Conservation (phyloP, 2,888 invertebrate genomes). For the Tipula vernalis region DNA sequence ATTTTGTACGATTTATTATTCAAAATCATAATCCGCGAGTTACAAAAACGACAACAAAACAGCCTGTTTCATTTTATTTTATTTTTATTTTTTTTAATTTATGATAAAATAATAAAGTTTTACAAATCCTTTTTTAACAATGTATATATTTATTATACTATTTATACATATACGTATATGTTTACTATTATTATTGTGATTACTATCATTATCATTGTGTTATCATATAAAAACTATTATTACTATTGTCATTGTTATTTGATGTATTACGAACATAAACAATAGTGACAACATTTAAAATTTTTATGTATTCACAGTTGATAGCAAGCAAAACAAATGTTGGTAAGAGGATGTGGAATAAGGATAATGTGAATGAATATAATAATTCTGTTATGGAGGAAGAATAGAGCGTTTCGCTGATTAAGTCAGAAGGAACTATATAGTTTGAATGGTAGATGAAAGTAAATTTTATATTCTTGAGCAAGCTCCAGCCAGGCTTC, state of each 20-base stretch:
- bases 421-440: background rate
- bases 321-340: background rate
- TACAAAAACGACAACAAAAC: background rate
- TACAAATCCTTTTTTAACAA: background rate
- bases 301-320: background rate
- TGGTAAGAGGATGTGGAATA: background rate
- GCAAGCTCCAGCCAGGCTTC: too few species aligned
- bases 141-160: background rate
- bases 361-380: background rate
- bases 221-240: background rate
- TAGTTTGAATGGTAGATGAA: background rate
- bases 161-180: background rate
- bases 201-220: background rate
- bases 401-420: background rate
- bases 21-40: background rate
- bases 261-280: background rate
- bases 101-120: background rate
- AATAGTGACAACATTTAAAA: background rate
- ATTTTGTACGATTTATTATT: background rate
- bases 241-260: conserved; percentile 4
- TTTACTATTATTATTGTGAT: background rate
- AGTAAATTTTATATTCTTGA: background rate
- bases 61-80: background rate
- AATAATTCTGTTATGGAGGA: background rate
- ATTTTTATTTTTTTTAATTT: background rate